Conservation (phyloP, 2,797 vertebrate genomes). For the Serranus cabrilla region DNA sequence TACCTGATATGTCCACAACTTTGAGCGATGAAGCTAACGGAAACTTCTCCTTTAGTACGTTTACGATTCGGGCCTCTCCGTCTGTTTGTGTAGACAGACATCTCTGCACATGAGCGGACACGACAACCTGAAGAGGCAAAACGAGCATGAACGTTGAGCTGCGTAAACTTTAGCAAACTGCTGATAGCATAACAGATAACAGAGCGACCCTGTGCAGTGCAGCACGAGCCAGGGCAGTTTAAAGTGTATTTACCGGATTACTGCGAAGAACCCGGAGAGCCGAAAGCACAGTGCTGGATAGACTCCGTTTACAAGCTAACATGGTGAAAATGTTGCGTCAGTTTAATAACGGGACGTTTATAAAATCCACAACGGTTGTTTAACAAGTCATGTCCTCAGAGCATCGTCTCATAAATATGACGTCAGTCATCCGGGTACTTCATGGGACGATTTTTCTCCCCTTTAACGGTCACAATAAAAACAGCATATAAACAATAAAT, state of each 20-base stretch:
- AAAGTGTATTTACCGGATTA: slow-evolving; percentile 62
- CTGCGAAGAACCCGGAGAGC: slow-evolving; percentile 59
- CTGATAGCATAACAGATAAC: slow-evolving; percentile 2
- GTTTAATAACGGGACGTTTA: background rate
- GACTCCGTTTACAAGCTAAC: slow-evolving; percentile 44
- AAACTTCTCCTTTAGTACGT: slow-evolving; percentile 89
- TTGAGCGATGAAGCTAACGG: slow-evolving; percentile 89
- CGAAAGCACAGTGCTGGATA: slow-evolving; percentile 29
- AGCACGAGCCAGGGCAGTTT: background rate
- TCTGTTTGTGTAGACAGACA: slow-evolving; percentile 83
- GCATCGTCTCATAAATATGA: slow-evolving; percentile 61
- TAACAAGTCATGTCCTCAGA: slow-evolving; percentile 62
- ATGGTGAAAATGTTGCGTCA: slow-evolving; percentile 5
- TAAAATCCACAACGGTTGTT: slow-evolving; percentile 1
- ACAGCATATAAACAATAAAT: too few relatives aligned
- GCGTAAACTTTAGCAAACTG: background rate
- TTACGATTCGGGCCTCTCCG: slow-evolving; percentile 87
- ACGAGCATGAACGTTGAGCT: background rate
- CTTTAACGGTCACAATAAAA: background rate
- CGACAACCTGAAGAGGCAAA: slow-evolving; percentile 54
- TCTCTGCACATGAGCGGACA: slow-evolving; percentile 62
- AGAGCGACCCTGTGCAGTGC: background rate
- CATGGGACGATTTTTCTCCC: background rate
- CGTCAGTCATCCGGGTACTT: slow-evolving; percentile 64
- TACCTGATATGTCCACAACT: slow-evolving; percentile 94